These are phyloP conservation scores for Oriolus oriolus DNA, from an alignment of 2,113 vertebrate species.

Conservation along the genomic window DNA sequence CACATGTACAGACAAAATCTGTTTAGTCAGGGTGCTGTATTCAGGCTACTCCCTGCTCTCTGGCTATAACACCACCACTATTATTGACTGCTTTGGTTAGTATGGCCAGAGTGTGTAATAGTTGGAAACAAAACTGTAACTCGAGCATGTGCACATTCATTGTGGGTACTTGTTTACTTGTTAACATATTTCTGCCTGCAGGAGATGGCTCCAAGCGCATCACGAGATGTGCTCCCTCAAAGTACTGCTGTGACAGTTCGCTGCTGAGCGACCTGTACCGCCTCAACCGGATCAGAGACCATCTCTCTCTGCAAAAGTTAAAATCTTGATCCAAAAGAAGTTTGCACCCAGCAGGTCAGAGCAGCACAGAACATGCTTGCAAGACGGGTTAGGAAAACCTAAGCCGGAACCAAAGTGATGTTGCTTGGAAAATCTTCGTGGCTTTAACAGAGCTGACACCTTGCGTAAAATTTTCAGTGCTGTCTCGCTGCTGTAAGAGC, in stretches of 20 bases:
- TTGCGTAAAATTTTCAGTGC: neutral
- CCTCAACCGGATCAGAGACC: accelerated
- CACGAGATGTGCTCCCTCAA: accelerated
- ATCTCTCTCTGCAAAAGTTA: neutral
- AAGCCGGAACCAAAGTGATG: neutral
- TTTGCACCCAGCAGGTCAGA: neutral
- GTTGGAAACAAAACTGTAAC: neutral
- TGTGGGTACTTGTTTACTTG: neutral
- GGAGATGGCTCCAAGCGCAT: neutral
- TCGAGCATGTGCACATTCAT: neutral
- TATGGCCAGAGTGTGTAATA: neutral
- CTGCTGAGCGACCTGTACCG: accelerated
- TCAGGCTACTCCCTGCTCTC: neutral
- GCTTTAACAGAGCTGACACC: neutral
- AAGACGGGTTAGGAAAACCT: neutral
- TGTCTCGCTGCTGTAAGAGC: accelerated
- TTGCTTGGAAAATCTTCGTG: neutral
- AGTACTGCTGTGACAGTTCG: accelerated
- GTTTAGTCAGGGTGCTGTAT: neutral
- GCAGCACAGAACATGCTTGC: neutral
- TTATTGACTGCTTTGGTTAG: neutral
- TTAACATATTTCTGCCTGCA: neutral
- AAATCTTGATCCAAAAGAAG: neutral
- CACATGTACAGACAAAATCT: neutral
- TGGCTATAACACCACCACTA: neutral